Percentiles rank a stretch among this genome's conserved stretches.
Evolutionary conservation across 2,888 invertebrate genomes (phyloP).

Genomic region (Siphonodentalium dalli): DNA sequence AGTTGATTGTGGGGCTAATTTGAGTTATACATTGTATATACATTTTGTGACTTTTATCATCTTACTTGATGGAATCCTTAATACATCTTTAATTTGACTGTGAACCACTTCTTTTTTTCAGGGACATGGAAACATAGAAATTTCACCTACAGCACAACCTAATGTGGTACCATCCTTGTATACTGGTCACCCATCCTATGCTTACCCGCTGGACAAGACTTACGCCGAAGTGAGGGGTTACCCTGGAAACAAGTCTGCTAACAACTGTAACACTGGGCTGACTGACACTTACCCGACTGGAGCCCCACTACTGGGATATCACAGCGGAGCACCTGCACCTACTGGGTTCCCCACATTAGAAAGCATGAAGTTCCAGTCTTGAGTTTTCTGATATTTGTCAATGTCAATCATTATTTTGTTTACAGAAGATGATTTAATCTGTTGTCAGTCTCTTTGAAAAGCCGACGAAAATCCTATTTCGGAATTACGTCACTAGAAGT

Average conservation of each 20-base stretch:
- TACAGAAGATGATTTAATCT: too few species aligned
- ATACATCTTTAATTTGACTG: too few species aligned
- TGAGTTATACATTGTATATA: too few species aligned
- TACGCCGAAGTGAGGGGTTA: conserved; percentile 57
- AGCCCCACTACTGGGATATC: conserved; percentile 56
- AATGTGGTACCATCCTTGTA: conserved; percentile 59
- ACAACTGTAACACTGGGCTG: conserved; percentile 32
- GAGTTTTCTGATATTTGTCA: too few species aligned
- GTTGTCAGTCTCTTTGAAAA: too few species aligned
- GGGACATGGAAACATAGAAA: conserved; percentile 55
- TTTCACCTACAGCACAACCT: conserved; percentile 54
- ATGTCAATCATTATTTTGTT: too few species aligned
- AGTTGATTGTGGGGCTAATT: too few species aligned
- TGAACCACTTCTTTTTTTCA: conserved; percentile 35
- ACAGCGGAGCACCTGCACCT: conserved; percentile 56
- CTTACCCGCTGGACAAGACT: conserved; percentile 56
- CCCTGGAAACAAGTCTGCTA: conserved; percentile 49
- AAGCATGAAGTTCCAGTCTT: too few species aligned
- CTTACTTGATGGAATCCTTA: too few species aligned
- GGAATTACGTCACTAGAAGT: too few species aligned
- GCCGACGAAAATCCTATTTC: too few species aligned
- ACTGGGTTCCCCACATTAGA: conserved; percentile 54
- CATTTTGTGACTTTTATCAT: too few species aligned
- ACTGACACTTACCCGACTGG: conserved; percentile 52
- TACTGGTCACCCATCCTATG: conserved; percentile 63